Evolutionary conservation across 2,113 vertebrate genomes (phyloP).

Genomic region (Cynopterus brachyotis): DNA sequence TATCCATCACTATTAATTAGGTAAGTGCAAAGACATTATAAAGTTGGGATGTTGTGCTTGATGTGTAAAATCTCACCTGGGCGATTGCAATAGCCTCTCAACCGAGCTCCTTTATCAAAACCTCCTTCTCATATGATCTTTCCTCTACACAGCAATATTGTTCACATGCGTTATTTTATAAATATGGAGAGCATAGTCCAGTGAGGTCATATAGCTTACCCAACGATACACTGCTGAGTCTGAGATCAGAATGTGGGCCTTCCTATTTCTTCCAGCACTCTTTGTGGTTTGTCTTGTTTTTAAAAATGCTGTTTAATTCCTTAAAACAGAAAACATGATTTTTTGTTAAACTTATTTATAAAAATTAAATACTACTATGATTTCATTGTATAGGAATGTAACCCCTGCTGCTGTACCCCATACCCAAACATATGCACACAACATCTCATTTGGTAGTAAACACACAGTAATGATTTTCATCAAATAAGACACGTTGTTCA

Average conservation of each 20-base stretch:
- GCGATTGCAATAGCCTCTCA: neutral
- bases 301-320: neutral
- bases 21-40: neutral
- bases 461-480: neutral
- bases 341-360: neutral
- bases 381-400: neutral
- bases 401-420: neutral
- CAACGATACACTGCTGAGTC: neutral
- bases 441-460: neutral
- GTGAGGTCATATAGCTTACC: neutral
- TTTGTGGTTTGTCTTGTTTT: neutral
- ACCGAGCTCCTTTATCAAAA: neutral
- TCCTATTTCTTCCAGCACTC: neutral
- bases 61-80: neutral
- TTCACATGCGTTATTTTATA: neutral
- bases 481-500: neutral
- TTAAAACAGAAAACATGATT: slow-evolving; percentile 11
- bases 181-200: neutral
- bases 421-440: neutral
- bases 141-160: neutral
- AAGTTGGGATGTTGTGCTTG: neutral
- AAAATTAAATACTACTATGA: neutral
- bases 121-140: neutral
- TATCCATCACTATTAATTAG: neutral
- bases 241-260: neutral